phyloP scores from a whole-genome alignment of 1,140 invertebrate species.

The Nasonia giraulti region DNA sequence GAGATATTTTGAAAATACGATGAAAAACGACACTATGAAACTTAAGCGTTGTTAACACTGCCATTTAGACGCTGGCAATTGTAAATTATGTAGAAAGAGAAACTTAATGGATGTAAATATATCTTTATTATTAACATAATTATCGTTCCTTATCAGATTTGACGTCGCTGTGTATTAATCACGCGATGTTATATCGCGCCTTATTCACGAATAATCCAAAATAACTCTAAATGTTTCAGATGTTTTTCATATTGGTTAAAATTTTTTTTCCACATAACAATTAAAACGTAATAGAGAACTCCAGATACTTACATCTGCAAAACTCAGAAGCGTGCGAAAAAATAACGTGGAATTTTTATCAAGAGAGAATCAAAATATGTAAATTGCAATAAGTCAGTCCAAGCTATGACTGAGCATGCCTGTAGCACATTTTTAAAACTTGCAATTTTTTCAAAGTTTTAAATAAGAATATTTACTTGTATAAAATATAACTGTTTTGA shows the following conservation, averaged over 20 bases:
- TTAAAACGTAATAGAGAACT: constrained; percentile 8
- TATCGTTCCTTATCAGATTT: constrained; percentile 60
- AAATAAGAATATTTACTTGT: constrained; percentile 22
- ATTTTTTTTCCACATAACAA: constrained; percentile 14
- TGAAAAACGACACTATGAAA: constrained; percentile 46
- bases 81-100: constrained; percentile 72
- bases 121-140: constrained; percentile 72
- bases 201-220: constrained; percentile 43
- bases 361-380: constrained; percentile 36
- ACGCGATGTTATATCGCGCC: constrained; percentile 39
- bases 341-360: not conserved
- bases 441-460: constrained; percentile 19
- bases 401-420: constrained; percentile 21
- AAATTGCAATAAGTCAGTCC: constrained; percentile 37
- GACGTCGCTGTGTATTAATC: constrained; percentile 36
- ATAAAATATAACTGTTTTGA: constrained; percentile 28
- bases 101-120: constrained; percentile 71
- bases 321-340: not conserved
- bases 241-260: constrained; percentile 35
- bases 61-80: constrained; percentile 70
- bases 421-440: constrained; percentile 19
- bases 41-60: constrained; percentile 69
- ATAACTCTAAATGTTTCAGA: constrained; percentile 43
- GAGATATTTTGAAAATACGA: constrained; percentile 39
- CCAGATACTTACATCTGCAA: not conserved